Percentiles rank a stretch among this genome's conserved stretches.
These are phyloP conservation scores for Phortica okadai DNA, from an alignment of 2,888 invertebrate genomes.

Conservation along the genomic window DNA sequence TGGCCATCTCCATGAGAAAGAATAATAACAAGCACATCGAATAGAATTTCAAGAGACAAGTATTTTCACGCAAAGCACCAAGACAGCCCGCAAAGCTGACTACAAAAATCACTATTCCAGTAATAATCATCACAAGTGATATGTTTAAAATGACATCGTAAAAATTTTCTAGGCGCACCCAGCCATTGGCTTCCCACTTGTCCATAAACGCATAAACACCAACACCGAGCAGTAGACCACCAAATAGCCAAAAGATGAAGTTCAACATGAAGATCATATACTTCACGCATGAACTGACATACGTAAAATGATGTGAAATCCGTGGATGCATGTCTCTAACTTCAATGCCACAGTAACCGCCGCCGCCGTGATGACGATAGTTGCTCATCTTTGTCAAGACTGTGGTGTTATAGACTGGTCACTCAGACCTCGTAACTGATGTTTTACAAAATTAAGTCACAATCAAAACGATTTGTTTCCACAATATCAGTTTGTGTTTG, in stretches of 20 bases:
- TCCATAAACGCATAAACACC: constrained; percentile 95
- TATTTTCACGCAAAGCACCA: constrained; percentile 87
- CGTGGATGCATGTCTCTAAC: constrained; percentile 67
- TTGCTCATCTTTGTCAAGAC: constrained; percentile 65
- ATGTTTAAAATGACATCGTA: constrained; percentile 94
- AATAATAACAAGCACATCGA: constrained; percentile 91
- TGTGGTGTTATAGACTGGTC: too few species aligned
- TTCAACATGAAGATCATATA: constrained; percentile 76
- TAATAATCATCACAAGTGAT: constrained; percentile 91
- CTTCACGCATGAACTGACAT: constrained; percentile 76
- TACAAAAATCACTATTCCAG: constrained; percentile 92
- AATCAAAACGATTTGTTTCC: too few species aligned
- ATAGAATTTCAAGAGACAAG: constrained; percentile 93
- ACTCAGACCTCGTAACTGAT: too few species aligned
- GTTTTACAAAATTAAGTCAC: too few species aligned
- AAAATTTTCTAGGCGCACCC: constrained; percentile 88
- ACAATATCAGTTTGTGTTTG: not conserved
- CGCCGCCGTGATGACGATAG: constrained; percentile 73
- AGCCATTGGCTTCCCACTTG: constrained; percentile 93
- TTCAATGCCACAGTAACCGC: constrained; percentile 73
- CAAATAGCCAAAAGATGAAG: constrained; percentile 85
- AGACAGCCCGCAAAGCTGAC: constrained; percentile 96
- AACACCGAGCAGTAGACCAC: constrained; percentile 89
- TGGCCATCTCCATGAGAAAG: constrained; percentile 93
- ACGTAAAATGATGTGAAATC: constrained; percentile 75